Evolutionary conservation across 2,888 invertebrate genomes (phyloP).

Genomic region (Eumerus sabulonum): DNA sequence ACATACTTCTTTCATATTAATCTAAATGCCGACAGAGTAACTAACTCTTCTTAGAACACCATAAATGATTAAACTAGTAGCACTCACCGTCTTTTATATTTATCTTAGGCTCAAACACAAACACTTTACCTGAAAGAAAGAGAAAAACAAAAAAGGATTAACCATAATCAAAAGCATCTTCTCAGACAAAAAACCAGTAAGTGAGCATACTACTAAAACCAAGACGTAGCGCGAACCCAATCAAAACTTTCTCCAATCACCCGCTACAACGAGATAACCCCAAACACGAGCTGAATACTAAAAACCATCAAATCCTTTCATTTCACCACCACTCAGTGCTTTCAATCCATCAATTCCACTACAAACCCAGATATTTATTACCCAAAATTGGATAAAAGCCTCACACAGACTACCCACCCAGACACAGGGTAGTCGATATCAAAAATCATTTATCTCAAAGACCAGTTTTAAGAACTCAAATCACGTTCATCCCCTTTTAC

Average conservation of each 20-base stretch:
- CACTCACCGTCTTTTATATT: constrained; percentile 25
- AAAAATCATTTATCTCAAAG: constrained; percentile 60
- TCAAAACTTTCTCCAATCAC: constrained; percentile 20
- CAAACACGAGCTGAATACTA: neutral
- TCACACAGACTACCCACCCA: neutral
- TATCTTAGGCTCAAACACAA: neutral
- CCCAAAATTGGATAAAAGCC: constrained; percentile 41
- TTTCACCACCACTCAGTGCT: constrained; percentile 25
- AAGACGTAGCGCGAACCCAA: neutral
- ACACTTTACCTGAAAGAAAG: constrained; percentile 44
- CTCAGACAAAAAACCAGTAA: neutral
- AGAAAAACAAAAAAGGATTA: constrained; percentile 22
- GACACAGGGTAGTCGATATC: constrained; percentile 33
- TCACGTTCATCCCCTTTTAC: constrained; percentile 55
- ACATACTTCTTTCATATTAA: too few species aligned
- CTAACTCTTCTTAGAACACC: too few species aligned
- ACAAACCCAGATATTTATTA: constrained; percentile 40
- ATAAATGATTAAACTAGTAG: neutral
- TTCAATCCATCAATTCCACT: constrained; percentile 12
- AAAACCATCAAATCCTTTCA: constrained; percentile 1
- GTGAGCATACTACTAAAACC: neutral
- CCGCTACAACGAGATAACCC: constrained; percentile 3
- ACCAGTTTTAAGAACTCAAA: constrained; percentile 54
- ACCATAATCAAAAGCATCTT: neutral
- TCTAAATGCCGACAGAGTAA: too few species aligned